phyloP scores from a whole-genome alignment of 2,113 vertebrate species.

The Oreochromis aureus region DNA sequence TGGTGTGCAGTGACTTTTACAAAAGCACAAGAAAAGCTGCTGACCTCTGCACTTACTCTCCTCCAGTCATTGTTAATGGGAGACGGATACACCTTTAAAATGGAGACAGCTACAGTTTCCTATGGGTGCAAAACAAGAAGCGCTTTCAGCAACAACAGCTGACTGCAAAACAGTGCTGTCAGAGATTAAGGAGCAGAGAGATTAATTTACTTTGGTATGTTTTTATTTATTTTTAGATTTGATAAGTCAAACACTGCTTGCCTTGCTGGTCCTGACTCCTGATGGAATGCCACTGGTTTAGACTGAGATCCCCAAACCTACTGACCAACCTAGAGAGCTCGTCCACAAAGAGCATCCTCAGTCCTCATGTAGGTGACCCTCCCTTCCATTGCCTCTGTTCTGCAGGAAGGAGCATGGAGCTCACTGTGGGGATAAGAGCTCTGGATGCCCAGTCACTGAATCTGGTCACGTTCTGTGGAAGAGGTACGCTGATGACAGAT shows the following conservation, averaged over 20 bases:
- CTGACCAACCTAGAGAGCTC: background rate
- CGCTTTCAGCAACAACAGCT: accelerated
- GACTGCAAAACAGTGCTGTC: background rate
- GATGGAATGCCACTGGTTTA: background rate
- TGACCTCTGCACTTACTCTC: background rate
- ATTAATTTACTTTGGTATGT: background rate
- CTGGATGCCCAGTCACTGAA: background rate
- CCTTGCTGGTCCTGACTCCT: background rate
- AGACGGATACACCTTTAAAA: background rate
- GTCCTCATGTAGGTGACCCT: background rate
- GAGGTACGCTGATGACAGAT: background rate
- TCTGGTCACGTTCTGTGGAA: background rate
- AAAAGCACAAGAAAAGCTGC: background rate
- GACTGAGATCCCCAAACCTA: background rate
- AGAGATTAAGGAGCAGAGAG: background rate
- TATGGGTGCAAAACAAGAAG: accelerated
- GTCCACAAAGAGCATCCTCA: background rate
- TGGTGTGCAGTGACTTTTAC: background rate
- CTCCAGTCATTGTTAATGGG: background rate
- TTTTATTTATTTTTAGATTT: background rate
- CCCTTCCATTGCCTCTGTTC: background rate
- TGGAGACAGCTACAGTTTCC: accelerated
- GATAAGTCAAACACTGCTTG: accelerated
- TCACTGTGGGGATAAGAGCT: background rate
- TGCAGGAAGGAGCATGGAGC: background rate